Evolutionary conservation across 2,888 invertebrate genomes (phyloP).

Genomic region (Hemicrepidius hirtus): DNA sequence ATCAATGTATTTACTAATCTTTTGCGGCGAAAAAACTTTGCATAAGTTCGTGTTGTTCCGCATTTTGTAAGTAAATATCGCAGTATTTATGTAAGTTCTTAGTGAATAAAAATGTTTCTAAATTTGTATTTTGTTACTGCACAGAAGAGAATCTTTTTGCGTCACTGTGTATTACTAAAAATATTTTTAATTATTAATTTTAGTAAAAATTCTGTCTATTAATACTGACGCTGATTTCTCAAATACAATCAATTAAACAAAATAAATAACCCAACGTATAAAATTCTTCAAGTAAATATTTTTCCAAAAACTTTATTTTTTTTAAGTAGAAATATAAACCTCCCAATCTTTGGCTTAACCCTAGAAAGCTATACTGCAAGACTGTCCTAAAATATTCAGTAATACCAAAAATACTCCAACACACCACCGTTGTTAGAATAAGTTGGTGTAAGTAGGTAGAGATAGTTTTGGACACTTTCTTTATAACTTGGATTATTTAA

Average conservation of each 20-base stretch:
- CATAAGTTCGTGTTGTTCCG: background rate
- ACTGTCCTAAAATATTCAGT: constrained; percentile 33
- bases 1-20: constrained; percentile 3
- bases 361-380: constrained; percentile 33
- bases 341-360: constrained; percentile 11
- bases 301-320: no score
- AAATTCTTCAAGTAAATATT: no score
- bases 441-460: constrained; percentile 14
- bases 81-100: constrained; percentile 16
- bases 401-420: constrained; percentile 23
- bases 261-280: no score
- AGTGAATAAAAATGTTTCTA: constrained; percentile 4
- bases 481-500: background rate
- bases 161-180: background rate
- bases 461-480: constrained; percentile 6
- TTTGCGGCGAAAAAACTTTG: background rate
- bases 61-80: constrained; percentile 11
- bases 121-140: background rate
- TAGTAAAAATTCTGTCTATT: background rate
- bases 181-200: background rate
- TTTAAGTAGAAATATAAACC: background rate
- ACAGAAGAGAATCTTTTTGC: background rate
- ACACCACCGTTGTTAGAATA: constrained; percentile 31
- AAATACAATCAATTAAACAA: no score
- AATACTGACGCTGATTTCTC: no score